Percentiles rank a stretch among this genome's conserved stretches.
phyloP scores from a whole-genome alignment of 2,797 vertebrate genomes.

The Chaenodraco wilsoni region DNA sequence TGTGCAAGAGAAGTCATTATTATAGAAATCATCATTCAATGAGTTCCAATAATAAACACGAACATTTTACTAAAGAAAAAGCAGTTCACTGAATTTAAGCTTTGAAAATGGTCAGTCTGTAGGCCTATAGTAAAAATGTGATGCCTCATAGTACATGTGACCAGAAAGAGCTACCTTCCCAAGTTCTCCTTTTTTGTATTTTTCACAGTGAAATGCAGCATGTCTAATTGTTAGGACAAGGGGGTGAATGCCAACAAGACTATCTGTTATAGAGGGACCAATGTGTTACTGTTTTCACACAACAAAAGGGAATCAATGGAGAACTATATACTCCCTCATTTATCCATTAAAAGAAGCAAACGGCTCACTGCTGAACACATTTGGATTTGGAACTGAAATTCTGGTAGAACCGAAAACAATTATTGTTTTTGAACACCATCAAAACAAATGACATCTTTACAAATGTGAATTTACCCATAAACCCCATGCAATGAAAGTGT shows the following conservation, averaged over 20 bases:
- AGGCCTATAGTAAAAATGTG: background rate
- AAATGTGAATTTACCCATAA: background rate
- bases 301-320: background rate
- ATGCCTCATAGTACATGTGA: background rate
- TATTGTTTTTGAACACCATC: background rate
- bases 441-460: background rate
- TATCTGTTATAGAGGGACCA: background rate
- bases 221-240: background rate
- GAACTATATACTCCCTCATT: background rate
- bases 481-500: background rate
- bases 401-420: background rate
- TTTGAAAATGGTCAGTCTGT: background rate
- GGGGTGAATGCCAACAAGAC: background rate
- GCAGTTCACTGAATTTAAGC: background rate
- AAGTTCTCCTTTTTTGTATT: too few relatives aligned
- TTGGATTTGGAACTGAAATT: background rate
- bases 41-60: background rate
- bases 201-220: slow-evolving; percentile 1
- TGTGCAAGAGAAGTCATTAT: background rate
- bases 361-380: background rate
- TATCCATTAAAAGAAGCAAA: background rate
- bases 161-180: background rate
- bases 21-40: background rate
- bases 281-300: background rate
- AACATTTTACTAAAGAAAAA: background rate